phyloP scores from a whole-genome alignment of 1,140 invertebrate genomes.

The Aphidius gifuensis region DNA sequence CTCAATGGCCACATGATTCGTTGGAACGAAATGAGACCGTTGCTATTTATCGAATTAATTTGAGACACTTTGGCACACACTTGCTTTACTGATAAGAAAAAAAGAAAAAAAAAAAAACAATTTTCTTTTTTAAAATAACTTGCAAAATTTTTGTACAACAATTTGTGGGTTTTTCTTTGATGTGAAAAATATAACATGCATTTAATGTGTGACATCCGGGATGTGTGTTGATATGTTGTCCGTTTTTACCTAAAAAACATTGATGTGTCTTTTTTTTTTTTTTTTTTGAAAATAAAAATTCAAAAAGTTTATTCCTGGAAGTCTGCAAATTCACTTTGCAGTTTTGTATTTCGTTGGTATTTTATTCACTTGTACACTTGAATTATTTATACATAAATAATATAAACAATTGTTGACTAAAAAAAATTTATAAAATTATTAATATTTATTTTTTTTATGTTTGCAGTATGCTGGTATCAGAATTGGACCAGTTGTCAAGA shows the following conservation, averaged over 20 bases:
- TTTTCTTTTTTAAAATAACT: too few relatives aligned
- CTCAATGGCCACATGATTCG: constrained; percentile 6
- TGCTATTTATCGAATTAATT: background rate
- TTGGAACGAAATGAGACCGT: background rate
- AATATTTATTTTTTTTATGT: constrained; percentile 29
- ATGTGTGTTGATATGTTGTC: constrained; percentile 3
- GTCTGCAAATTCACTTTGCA: background rate
- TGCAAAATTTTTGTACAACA: background rate
- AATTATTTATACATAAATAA: too few relatives aligned
- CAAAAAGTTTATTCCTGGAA: constrained; percentile 19
- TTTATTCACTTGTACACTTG: too few relatives aligned
- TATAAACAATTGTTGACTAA: too few relatives aligned
- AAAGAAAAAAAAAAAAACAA: too few relatives aligned
- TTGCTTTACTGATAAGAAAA: too few relatives aligned
- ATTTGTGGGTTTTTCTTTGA: background rate
- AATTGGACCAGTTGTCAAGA: constrained; percentile 98
- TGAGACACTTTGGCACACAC: constrained; percentile 1
- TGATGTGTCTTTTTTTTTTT: background rate
- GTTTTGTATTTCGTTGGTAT: too few relatives aligned
- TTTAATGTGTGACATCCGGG: constrained; percentile 21
- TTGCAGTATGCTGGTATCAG: constrained; percentile 95
- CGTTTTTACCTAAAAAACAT: background rate
- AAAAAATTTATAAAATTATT: too few relatives aligned
- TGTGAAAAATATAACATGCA: background rate
- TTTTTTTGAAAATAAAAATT: too few relatives aligned